Conservation (phyloP, 1,140 invertebrate genomes). For the Hyposmocoma kahamanoa region DNA sequence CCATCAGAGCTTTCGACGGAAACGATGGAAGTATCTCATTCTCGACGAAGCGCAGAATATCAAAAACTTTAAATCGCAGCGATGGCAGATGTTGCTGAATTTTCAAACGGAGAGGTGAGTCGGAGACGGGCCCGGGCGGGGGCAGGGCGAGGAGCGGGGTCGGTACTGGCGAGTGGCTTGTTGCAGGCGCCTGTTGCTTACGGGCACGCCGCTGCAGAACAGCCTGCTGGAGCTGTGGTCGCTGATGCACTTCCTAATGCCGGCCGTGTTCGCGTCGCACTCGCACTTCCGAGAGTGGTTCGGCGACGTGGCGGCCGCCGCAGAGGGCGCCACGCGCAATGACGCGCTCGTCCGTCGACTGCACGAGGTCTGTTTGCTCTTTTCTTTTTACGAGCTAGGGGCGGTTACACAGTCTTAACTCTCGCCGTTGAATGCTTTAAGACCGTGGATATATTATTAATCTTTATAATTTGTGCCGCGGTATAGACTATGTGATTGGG, state of each 20-base stretch:
- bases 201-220: slow-evolving; percentile 99
- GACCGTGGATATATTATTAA: too few species aligned
- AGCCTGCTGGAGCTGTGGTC: slow-evolving; percentile 99
- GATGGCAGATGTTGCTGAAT: slow-evolving; percentile 98
- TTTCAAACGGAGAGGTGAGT: slow-evolving; percentile 93
- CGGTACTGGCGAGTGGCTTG: slow-evolving; percentile 7
- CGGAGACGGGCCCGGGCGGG: neutral
- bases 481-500: too few species aligned
- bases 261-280: slow-evolving; percentile 98
- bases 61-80: slow-evolving; percentile 99
- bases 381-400: too few species aligned
- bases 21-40: slow-evolving; percentile 99
- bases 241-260: slow-evolving; percentile 99
- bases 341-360: slow-evolving; percentile 90
- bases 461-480: too few species aligned
- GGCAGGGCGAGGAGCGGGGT: too few species aligned
- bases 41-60: slow-evolving; percentile 99
- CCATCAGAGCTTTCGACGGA: slow-evolving; percentile 96
- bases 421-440: too few species aligned
- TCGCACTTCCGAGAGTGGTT: slow-evolving; percentile 99
- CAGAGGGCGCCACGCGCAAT: slow-evolving; percentile 97
- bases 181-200: slow-evolving; percentile 90
- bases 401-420: too few species aligned
- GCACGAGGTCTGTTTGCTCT: slow-evolving; percentile 89
- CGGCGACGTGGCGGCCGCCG: slow-evolving; percentile 97